Evolutionary conservation across 1,140 invertebrate genomes (phyloP).

Genomic region (Bicyclus anynana): DNA sequence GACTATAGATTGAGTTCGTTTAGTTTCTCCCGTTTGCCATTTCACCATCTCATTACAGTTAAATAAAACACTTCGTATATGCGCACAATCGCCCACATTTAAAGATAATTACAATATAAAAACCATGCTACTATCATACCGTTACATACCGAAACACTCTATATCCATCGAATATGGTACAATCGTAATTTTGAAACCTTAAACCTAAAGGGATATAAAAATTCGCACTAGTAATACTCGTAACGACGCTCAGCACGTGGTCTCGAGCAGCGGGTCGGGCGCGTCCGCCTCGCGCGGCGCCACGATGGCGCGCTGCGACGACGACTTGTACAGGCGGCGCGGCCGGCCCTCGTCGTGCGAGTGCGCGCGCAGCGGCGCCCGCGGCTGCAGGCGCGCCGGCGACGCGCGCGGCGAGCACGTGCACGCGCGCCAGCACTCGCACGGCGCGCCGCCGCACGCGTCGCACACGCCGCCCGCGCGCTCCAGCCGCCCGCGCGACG

Average conservation of each 20-base stretch:
- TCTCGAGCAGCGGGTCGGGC: constrained; percentile 57
- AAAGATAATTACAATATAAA: constrained; percentile 58
- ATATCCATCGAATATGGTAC: constrained; percentile 54
- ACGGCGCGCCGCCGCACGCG: constrained; percentile 34
- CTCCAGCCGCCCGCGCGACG: constrained; percentile 42
- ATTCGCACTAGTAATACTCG: constrained; percentile 71
- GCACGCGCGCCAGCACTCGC: constrained; percentile 30
- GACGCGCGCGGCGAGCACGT: constrained; percentile 13
- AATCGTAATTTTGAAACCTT: constrained; percentile 70
- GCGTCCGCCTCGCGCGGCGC: constrained; percentile 21
- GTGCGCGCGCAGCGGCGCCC: constrained; percentile 32
- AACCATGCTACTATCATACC: constrained; percentile 54
- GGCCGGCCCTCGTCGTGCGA: constrained; percentile 40
- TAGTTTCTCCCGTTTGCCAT: too few relatives aligned
- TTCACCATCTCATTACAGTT: too few relatives aligned
- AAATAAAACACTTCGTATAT: too few relatives aligned
- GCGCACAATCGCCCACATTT: constrained; percentile 60
- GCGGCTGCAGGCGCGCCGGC: constrained; percentile 29
- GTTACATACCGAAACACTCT: constrained; percentile 42
- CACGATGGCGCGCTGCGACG: constrained; percentile 27
- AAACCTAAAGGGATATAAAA: constrained; percentile 65
- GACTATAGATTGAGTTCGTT: too few relatives aligned
- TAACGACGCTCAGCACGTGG: constrained; percentile 52
- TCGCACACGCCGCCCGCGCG: constrained; percentile 46
- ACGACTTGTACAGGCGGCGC: constrained; percentile 28